These are phyloP conservation scores for Abrostola tripartita DNA, from an alignment of 2,888 invertebrate species.

Conservation along the genomic window DNA sequence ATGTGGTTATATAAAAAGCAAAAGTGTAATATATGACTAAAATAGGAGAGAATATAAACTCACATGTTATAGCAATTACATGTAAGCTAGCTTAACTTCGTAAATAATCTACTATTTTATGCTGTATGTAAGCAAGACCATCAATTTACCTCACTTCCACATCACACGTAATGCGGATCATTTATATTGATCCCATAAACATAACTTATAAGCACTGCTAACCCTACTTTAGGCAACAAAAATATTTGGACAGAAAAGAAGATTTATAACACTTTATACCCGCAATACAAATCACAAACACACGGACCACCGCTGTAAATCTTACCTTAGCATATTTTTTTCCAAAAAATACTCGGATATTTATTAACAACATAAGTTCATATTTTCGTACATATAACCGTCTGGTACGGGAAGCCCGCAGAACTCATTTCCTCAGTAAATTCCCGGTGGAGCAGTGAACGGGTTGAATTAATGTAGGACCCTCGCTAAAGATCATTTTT, in stretches of 20 bases:
- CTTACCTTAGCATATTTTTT: constrained; percentile 38
- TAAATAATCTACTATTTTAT: background rate
- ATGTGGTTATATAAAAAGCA: no score
- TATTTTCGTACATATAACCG: constrained; percentile 55
- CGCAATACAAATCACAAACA: constrained; percentile 48
- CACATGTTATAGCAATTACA: no score
- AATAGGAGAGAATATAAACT: no score
- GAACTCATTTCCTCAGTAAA: constrained; percentile 62
- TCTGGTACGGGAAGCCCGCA: constrained; percentile 46
- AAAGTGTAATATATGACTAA: no score
- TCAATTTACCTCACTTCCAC: background rate
- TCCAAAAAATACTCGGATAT: constrained; percentile 45
- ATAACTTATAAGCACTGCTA: constrained; percentile 2
- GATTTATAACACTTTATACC: constrained; percentile 25
- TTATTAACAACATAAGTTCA: constrained; percentile 55
- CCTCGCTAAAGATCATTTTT: constrained; percentile 48
- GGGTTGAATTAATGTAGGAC: constrained; percentile 60
- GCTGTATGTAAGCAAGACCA: background rate
- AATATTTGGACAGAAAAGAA: constrained; percentile 17
- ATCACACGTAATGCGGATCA: background rate
- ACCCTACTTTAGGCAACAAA: background rate
- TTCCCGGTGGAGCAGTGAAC: constrained; percentile 55
- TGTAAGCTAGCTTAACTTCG: no score
- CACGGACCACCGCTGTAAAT: constrained; percentile 42
- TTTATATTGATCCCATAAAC: background rate